Evolutionary conservation across 2,888 invertebrate species (phyloP).

Genomic region (Mesochorus sp.): DNA sequence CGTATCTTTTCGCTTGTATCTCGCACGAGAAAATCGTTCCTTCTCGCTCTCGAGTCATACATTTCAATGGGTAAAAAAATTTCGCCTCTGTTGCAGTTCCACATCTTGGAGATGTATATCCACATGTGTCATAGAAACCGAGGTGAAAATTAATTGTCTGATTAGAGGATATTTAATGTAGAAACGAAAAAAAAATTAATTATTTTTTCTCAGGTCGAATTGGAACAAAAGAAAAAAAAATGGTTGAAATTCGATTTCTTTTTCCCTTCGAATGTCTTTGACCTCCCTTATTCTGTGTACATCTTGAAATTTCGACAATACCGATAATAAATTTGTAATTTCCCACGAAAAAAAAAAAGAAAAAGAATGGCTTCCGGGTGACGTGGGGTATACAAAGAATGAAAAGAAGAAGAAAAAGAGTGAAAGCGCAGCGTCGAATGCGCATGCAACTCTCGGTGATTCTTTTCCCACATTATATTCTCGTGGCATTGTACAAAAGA

Average conservation of each 20-base stretch:
- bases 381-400: neutral
- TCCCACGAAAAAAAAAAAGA: neutral
- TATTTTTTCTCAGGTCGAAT: too few species aligned
- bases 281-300: neutral
- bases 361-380: slow-evolving; percentile 8
- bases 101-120: neutral
- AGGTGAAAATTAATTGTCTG: too few species aligned
- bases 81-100: neutral
- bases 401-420: slow-evolving; percentile 21
- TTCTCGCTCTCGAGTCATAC: neutral
- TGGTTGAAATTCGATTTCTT: neutral
- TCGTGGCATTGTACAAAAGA: neutral
- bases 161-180: too few species aligned
- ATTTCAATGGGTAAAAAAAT: slow-evolving; percentile 1
- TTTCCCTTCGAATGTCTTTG: neutral
- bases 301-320: neutral
- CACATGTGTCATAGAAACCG: neutral
- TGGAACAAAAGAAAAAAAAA: too few species aligned
- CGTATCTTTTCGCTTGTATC: slow-evolving; percentile 12
- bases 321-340: neutral
- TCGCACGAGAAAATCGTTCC: slow-evolving; percentile 22
- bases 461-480: slow-evolving; percentile 43
- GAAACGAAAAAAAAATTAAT: too few species aligned
- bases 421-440: slow-evolving; percentile 28
- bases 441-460: neutral